Evolutionary conservation across 2,113 vertebrate genomes (phyloP).

Genomic region (Notothenia coriiceps): DNA sequence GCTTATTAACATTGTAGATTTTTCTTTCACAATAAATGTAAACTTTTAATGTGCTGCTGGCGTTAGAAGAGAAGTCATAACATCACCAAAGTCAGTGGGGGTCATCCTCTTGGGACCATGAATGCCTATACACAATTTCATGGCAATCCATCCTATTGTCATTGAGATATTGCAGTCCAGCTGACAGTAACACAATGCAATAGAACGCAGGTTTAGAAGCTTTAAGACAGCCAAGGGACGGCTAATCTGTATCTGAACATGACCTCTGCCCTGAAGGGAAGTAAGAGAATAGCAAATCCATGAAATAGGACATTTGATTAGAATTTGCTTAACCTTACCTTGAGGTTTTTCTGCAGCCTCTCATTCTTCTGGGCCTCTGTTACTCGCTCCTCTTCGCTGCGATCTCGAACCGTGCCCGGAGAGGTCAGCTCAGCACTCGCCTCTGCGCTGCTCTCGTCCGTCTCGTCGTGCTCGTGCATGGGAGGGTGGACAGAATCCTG

Average conservation of each 20-base stretch:
- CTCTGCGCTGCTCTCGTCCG: constrained; percentile 94
- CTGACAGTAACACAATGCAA: neutral
- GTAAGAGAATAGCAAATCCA: neutral
- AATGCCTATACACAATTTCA: neutral
- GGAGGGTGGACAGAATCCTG: constrained; percentile 85
- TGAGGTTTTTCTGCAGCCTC: constrained; percentile 93
- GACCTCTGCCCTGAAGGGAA: constrained; percentile 22
- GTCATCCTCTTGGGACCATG: neutral
- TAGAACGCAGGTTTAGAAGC: neutral
- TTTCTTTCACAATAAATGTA: neutral
- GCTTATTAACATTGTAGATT: neutral
- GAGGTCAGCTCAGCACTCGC: constrained; percentile 92
- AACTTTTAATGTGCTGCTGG: neutral
- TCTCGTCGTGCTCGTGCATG: constrained; percentile 92
- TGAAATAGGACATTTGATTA: neutral
- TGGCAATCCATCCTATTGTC: neutral
- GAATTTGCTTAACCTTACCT: constrained; percentile 81
- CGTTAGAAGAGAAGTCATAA: neutral
- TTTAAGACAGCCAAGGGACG: neutral
- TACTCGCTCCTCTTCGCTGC: constrained; percentile 94
- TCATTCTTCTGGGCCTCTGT: constrained; percentile 97
- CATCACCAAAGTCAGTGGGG: neutral
- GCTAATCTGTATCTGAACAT: constrained; percentile 11
- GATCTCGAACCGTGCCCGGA: constrained; percentile 90
- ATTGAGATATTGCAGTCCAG: neutral